These are phyloP conservation scores for Muscicapa adusta DNA, from an alignment of 2,113 vertebrate species.

Conservation along the genomic window DNA sequence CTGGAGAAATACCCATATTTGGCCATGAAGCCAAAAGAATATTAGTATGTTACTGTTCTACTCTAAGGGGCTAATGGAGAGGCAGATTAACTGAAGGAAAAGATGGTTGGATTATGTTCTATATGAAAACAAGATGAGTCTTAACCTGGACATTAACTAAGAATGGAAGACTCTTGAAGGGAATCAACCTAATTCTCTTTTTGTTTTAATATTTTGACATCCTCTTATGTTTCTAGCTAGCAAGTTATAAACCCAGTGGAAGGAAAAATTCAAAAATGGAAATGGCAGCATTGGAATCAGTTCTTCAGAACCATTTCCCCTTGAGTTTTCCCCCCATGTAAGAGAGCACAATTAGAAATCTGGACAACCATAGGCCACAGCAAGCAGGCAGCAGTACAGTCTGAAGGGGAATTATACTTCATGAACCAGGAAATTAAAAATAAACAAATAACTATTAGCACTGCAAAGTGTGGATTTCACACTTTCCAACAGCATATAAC, in stretches of 20 bases:
- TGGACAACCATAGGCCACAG: rapidly evolving
- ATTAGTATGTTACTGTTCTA: neutral
- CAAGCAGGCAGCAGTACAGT: neutral
- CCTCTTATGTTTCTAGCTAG: neutral
- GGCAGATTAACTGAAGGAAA: neutral
- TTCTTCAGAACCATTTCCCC: neutral
- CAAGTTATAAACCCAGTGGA: neutral
- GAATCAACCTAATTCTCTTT: neutral
- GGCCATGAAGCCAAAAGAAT: neutral
- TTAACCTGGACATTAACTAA: neutral
- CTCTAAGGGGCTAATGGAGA: neutral
- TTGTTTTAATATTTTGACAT: neutral
- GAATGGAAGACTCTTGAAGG: neutral
- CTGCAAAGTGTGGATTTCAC: neutral
- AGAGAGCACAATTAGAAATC: neutral
- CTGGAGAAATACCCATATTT: conserved; percentile 2
- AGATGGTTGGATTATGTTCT: neutral
- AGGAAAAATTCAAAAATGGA: neutral
- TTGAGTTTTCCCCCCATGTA: neutral
- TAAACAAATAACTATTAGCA: neutral
- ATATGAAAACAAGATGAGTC: neutral
- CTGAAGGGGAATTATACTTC: neutral
- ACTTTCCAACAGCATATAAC: neutral
- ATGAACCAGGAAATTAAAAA: conserved; percentile 1
- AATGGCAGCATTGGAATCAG: neutral